phyloP scores from a whole-genome alignment of 2,113 vertebrate species.

The Nothoprocta pentlandii region DNA sequence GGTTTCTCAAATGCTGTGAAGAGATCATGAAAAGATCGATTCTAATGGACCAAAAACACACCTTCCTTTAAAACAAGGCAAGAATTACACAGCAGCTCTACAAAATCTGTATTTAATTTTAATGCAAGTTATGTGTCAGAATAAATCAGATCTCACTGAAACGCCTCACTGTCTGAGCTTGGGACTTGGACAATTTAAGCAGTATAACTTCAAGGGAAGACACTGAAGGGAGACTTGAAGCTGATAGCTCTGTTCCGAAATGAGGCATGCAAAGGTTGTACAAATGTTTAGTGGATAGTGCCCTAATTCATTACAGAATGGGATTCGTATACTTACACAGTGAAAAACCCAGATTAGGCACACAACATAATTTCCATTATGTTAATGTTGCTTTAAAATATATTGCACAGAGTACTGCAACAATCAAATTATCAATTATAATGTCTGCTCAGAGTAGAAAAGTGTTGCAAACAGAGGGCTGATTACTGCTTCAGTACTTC shows the following conservation, averaged over 20 bases:
- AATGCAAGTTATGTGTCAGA: neutral
- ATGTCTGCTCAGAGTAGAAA: constrained; percentile 87
- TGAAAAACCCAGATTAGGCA: constrained; percentile 83
- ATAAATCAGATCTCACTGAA: neutral
- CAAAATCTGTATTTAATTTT: neutral
- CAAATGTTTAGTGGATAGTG: neutral
- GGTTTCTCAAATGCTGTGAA: constrained; percentile 3
- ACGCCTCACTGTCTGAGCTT: neutral
- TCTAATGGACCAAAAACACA: neutral
- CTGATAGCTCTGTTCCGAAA: constrained; percentile 11
- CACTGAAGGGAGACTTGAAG: neutral
- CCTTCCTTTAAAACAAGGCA: neutral
- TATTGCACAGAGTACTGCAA: constrained; percentile 85
- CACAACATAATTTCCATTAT: constrained; percentile 88
- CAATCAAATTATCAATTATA: constrained; percentile 92
- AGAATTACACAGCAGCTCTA: neutral
- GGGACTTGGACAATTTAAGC: neutral
- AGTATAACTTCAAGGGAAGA: constrained; percentile 6
- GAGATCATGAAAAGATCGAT: neutral
- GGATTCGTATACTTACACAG: constrained; percentile 70
- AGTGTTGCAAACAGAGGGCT: constrained; percentile 88
- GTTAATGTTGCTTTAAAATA: constrained; percentile 90
- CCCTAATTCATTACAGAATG: constrained; percentile 55
- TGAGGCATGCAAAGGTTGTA: neutral
- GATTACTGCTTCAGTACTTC: constrained; percentile 91